These are phyloP conservation scores for Poecilia wingei DNA, from an alignment of 2,797 vertebrate genomes.

Conservation along the genomic window DNA sequence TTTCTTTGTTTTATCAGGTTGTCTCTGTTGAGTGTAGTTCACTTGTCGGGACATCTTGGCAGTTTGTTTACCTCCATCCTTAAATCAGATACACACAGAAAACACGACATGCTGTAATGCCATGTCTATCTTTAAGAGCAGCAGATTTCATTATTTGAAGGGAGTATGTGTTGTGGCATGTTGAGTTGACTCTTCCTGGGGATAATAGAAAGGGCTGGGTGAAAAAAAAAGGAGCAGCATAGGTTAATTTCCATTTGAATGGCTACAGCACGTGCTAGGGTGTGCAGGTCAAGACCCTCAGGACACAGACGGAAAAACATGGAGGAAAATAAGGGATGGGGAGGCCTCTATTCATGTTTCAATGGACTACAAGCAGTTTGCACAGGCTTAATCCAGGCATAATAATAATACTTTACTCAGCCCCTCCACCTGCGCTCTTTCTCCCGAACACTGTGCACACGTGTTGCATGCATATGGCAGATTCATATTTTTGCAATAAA, in stretches of 20 bases:
- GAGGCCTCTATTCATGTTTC: conserved; percentile 65
- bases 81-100: conserved; percentile 5
- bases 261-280: conserved; percentile 64
- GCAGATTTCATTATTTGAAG: not conserved
- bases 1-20: conserved; percentile 48
- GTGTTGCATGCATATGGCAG: not conserved
- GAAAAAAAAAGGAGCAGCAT: conserved; percentile 47
- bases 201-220: not conserved
- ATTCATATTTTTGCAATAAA: not conserved
- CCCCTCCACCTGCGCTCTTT: conserved; percentile 18
- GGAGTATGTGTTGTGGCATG: conserved; percentile 42
- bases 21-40: conserved; percentile 30
- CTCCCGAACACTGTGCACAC: conserved; percentile 3
- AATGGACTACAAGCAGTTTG: conserved; percentile 69
- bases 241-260: conserved; percentile 73
- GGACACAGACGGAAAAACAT: conserved; percentile 60
- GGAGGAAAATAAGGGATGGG: conserved; percentile 53
- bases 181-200: not conserved
- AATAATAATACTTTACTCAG: conserved; percentile 13
- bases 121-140: not conserved
- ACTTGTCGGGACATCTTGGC: conserved; percentile 13
- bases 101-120: not conserved
- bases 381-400: conserved; percentile 60
- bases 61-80: not conserved
- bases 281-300: conserved; percentile 68